These are phyloP conservation scores for Falcaria lacertinaria DNA, from an alignment of 2,888 invertebrate species.

Conservation along the genomic window DNA sequence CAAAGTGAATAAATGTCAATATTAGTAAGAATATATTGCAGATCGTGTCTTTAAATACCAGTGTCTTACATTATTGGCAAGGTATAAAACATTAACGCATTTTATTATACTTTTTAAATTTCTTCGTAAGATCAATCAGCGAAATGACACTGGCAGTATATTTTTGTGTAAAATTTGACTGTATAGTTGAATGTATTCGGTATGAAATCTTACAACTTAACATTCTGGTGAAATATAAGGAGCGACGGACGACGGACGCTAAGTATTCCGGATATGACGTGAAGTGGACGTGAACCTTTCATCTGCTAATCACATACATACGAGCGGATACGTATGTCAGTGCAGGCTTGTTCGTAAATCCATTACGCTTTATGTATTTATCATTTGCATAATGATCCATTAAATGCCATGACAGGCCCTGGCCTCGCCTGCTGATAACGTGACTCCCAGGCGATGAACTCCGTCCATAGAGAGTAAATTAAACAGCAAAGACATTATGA, in stretches of 20 bases:
- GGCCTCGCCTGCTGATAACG: constrained; percentile 17
- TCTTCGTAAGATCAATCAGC: no score
- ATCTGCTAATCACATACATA: neutral
- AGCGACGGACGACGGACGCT: neutral
- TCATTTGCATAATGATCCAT: constrained; percentile 4
- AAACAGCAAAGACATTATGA: no score
- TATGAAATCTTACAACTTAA: no score
- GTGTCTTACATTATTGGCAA: no score
- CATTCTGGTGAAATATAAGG: neutral
- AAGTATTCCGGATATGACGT: neutral
- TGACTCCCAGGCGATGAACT: constrained; percentile 19
- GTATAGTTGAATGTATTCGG: no score
- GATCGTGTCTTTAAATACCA: no score
- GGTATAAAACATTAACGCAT: no score
- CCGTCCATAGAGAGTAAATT: constrained; percentile 2
- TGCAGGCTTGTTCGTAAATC: neutral
- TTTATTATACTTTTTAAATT: no score
- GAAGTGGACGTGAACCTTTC: neutral
- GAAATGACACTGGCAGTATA: no score
- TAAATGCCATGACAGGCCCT: constrained; percentile 3
- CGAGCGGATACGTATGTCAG: neutral
- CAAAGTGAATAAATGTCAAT: neutral
- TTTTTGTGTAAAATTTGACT: no score
- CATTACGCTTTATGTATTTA: constrained; percentile 4
- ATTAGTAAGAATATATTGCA: no score